A percentile compares a stretch with the other conserved stretches of the same genome.
These are phyloP conservation scores for Ataeniobius toweri DNA, from an alignment of 2,797 vertebrate species.

Conservation along the genomic window DNA sequence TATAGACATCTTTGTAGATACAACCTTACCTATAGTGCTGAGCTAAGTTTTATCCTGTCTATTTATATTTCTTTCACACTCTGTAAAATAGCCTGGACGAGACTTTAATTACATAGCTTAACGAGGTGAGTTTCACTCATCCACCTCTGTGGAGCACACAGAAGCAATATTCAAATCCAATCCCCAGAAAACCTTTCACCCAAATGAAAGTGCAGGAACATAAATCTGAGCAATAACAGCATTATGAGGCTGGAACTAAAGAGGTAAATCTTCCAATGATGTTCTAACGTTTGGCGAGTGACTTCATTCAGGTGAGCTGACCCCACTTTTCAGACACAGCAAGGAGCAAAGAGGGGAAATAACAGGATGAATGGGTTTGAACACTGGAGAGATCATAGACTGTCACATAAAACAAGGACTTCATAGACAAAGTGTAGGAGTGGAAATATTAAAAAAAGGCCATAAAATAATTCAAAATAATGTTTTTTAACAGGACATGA, in stretches of 20 bases:
- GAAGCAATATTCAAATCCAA: conserved; percentile 71
- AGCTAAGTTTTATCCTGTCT: conserved; percentile 25
- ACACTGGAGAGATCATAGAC: conserved; percentile 10
- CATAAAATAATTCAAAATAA: neutral
- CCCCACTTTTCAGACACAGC: conserved; percentile 50
- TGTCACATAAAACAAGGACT: conserved; percentile 15
- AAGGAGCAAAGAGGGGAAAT: conserved; percentile 3
- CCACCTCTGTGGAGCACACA: conserved; percentile 62
- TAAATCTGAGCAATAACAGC: conserved; percentile 76
- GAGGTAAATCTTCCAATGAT: conserved; percentile 71
- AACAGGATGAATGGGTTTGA: conserved; percentile 9
- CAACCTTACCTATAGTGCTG: neutral
- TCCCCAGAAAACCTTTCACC: conserved; percentile 72
- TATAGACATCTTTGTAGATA: neutral
- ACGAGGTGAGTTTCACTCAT: conserved; percentile 75
- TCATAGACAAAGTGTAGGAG: conserved; percentile 2
- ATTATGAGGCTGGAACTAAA: conserved; percentile 68
- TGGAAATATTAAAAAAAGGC: neutral
- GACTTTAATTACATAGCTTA: conserved; percentile 81
- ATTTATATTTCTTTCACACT: conserved; percentile 67
- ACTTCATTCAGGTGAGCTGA: conserved; percentile 67
- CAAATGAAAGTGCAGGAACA: conserved; percentile 66
- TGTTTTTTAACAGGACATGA: neutral
- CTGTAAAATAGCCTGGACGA: conserved; percentile 68
- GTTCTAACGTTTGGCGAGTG: conserved; percentile 57